Conservation (phyloP, 2,113 vertebrate genomes). For the Sylvietta virens region DNA sequence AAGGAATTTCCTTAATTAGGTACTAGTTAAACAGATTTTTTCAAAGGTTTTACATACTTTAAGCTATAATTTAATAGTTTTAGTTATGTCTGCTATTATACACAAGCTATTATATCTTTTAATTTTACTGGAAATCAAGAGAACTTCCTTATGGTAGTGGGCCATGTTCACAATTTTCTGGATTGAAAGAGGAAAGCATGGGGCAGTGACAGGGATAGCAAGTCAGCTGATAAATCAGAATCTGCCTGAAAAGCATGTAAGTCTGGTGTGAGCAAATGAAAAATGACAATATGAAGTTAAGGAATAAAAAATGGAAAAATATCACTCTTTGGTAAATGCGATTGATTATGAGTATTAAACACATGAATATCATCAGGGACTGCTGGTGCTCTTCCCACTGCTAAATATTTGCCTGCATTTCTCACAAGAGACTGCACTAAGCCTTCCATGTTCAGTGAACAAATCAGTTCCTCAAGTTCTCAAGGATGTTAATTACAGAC, state of each 20-base stretch:
- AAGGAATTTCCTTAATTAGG: not conserved
- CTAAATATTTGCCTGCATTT: not conserved
- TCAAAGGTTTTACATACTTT: not conserved
- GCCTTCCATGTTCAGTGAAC: not conserved
- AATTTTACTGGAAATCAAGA: not conserved
- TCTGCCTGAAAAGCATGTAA: not conserved
- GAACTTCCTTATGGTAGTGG: not conserved
- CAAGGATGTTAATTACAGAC: not conserved
- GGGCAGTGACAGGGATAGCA: not conserved
- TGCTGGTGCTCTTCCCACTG: not conserved
- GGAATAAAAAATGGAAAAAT: not conserved
- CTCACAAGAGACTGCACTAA: not conserved
- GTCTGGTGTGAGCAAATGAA: not conserved
- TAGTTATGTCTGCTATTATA: not conserved
- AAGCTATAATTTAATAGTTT: not conserved
- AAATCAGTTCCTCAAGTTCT: not conserved
- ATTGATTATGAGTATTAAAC: not conserved
- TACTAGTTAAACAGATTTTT: not conserved
- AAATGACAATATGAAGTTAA: not conserved
- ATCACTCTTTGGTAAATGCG: not conserved
- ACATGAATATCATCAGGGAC: not conserved
- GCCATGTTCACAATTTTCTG: not conserved
- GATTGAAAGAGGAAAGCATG: not conserved
- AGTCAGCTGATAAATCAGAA: not conserved
- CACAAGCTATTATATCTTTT: not conserved